Base-by-base conservation (phyloP, 2,888 invertebrate genomes). In the Scotopteryx bipunctaria region DNA sequence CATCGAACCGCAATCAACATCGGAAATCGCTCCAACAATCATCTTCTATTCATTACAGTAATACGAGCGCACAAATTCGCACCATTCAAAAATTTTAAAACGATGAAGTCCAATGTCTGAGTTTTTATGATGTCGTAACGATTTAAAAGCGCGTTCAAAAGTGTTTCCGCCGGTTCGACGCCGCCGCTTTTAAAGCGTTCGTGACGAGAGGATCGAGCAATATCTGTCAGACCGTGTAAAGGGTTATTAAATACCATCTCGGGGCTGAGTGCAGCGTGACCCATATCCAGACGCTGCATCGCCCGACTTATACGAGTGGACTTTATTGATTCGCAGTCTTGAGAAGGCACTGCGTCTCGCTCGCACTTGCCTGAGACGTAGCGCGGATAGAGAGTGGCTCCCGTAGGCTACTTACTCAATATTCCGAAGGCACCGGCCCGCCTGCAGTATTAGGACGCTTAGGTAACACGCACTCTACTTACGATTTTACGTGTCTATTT, bases 251-350 rank as follows among this genome's bases (percentile, higher is more conserved):
- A 85, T 83, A 85, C 69, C 80, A 75, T 80, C 81, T 76, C 68
- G 71, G 73, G 71, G 71, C 73, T 73, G 81, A 84, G 80, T 88
- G 88, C 90, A 88, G 81, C 80, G 83, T 86, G 89, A 88, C 89
- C 90, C 84, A 88, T 73, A 89, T 89, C 83, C 78, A 73, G 66
- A 57, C 68, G 76, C 77, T 88, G 90, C 90, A 88, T 77, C 85
- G 73, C 78, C 80, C 86, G 81, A 80, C 85, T 83, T 86, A 78
- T 86, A 85, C 85, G 79, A 89, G 86, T 89, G 89, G 86, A 88
- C 90, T 89, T 87, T 91, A 91, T 91, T 90, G 91, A 91, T 91
- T 91, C 91, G 83, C 76, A 86, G 91, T 91, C 91, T 91, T 91
- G 89, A 91, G 91, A 89, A 83, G 85, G 62, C 76, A 71, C 67